A percentile compares a stretch with the other conserved stretches of the same genome.
phyloP scores from a whole-genome alignment of 2,888 invertebrate genomes.

The Lepidochrysops patricia region DNA sequence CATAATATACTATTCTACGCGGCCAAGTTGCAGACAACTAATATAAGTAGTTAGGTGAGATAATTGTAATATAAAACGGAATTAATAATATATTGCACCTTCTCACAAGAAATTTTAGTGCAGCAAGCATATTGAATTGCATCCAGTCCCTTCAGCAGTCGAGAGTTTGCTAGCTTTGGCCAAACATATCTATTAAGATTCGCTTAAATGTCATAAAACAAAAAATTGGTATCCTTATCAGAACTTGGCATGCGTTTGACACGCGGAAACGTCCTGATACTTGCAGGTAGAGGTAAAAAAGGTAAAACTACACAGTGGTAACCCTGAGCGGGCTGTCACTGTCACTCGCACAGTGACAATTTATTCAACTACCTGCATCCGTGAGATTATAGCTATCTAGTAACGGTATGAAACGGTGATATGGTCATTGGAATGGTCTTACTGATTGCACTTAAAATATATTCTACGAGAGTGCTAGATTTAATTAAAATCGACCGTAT shows the following conservation, averaged over 20 bases:
- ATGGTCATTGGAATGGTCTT: too few relatives aligned
- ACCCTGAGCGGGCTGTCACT: conserved; percentile 54
- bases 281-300: conserved; percentile 7
- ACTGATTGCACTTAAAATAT: too few relatives aligned
- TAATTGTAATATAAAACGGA: too few relatives aligned
- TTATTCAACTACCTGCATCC: conserved; percentile 67
- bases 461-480: too few relatives aligned
- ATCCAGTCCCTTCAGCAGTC: not conserved
- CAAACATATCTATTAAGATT: not conserved
- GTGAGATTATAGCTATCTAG: not conserved
- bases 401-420: not conserved
- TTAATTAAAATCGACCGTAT: too few relatives aligned
- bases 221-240: conserved; percentile 1
- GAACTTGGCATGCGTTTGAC: not conserved
- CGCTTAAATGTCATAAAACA: not conserved
- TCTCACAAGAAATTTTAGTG: too few relatives aligned
- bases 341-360: conserved; percentile 61
- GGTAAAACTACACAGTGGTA: conserved; percentile 28
- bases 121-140: too few relatives aligned
- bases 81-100: too few relatives aligned
- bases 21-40: too few relatives aligned
- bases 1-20: too few relatives aligned
- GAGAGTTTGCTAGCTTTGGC: not conserved
- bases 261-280: conserved; percentile 11
- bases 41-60: too few relatives aligned